phyloP scores from a whole-genome alignment of 30 jellyfish, hydroid and myxozoan species.

The Pseudorhiza aurosa region DNA sequence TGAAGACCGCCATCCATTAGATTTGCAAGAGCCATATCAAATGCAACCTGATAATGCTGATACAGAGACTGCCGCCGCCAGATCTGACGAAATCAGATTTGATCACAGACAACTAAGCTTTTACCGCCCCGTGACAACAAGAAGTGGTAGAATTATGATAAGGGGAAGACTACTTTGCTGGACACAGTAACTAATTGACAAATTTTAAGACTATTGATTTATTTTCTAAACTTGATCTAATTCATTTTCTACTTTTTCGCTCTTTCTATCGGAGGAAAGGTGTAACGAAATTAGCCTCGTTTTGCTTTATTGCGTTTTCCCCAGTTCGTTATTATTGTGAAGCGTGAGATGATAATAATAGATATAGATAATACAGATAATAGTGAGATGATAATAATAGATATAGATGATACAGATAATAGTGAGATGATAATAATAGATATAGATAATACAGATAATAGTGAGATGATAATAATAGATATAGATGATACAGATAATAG shows the following conservation, averaged over 20 bases:
- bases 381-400: too few species aligned
- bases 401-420: too few species aligned
- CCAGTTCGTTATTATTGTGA: too few species aligned
- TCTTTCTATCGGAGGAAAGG: neutral
- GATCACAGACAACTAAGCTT: slow-evolving; percentile 40
- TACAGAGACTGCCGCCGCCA: neutral
- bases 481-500: too few species aligned
- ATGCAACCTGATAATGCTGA: slow-evolving; percentile 8
- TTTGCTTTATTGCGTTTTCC: too few species aligned
- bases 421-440: too few species aligned
- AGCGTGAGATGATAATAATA: too few species aligned
- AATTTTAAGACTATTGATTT: too few species aligned
- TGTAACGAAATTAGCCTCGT: slow-evolving; percentile 1
- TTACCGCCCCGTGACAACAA: slow-evolving; percentile 9
- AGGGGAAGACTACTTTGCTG: slow-evolving; percentile 2
- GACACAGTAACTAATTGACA: neutral
- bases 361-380: too few species aligned
- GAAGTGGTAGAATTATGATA: neutral
- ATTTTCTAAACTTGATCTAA: neutral
- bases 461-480: too few species aligned
- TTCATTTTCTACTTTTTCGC: neutral
- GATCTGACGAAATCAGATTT: slow-evolving; percentile 16
- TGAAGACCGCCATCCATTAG: slow-evolving; percentile 1
- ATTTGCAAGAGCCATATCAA: neutral
- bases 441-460: too few species aligned